Evolutionary conservation across 2,797 vertebrate genomes (phyloP).

Genomic region (Sphenodon punctatus): DNA sequence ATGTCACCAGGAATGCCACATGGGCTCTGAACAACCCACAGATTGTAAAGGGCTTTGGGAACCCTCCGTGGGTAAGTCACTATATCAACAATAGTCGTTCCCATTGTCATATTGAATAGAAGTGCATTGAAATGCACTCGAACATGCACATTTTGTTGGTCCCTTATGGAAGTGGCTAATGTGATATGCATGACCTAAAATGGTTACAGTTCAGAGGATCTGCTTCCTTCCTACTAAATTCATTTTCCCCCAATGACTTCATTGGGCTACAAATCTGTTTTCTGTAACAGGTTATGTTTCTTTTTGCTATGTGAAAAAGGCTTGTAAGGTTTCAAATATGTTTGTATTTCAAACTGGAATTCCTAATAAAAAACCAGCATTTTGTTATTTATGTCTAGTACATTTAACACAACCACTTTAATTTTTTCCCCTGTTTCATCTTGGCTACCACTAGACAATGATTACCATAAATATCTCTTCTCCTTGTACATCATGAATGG

Average conservation of each 20-base stretch:
- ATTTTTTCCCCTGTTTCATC: not conserved
- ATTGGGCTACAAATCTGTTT: not conserved
- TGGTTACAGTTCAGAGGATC: not conserved
- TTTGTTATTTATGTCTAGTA: not conserved
- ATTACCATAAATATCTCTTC: not conserved
- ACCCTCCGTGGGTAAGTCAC: not conserved
- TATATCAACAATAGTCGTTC: not conserved
- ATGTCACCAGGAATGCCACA: not conserved
- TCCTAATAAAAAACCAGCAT: not conserved
- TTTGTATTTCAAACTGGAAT: constrained; percentile 22
- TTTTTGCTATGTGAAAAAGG: not conserved
- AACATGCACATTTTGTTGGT: not conserved
- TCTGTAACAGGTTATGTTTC: constrained; percentile 1
- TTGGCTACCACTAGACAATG: not conserved
- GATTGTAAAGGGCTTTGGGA: not conserved
- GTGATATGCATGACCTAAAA: not conserved
- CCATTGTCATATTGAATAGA: not conserved
- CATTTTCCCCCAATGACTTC: not conserved
- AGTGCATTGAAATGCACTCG: not conserved
- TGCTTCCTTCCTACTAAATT: not conserved
- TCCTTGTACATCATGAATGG: accelerated
- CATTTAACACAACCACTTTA: not conserved
- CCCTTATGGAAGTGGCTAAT: not conserved
- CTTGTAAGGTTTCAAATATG: constrained; percentile 9
- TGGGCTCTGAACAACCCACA: not conserved